Percentiles rank a stretch among this genome's conserved stretches.
These are phyloP conservation scores for Sebastes cheni DNA, from an alignment of 2,797 vertebrate species.

Conservation along the genomic window DNA sequence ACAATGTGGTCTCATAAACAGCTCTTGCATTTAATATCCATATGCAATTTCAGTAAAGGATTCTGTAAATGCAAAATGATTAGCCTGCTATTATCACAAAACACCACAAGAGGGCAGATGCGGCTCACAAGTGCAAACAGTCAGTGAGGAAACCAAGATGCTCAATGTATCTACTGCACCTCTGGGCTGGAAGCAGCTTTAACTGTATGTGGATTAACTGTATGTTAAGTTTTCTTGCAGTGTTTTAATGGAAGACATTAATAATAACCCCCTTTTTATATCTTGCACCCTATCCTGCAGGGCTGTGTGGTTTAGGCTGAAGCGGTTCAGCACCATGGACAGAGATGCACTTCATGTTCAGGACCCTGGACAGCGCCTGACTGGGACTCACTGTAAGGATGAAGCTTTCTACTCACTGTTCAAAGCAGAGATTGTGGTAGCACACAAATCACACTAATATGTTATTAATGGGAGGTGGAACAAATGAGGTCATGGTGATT, in stretches of 20 bases:
- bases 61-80: background rate
- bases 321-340: conserved; percentile 52
- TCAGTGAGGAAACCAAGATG: background rate
- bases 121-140: conserved; percentile 15
- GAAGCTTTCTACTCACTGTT: background rate
- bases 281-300: no score
- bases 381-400: background rate
- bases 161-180: background rate
- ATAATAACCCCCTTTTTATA: accelerated
- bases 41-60: background rate
- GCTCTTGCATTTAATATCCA: background rate
- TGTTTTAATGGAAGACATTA: background rate
- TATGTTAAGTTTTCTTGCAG: background rate
- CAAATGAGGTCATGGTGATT: background rate
- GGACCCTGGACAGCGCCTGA: conserved; percentile 41
- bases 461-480: background rate
- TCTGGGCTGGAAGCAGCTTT: background rate
- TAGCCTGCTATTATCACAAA: background rate
- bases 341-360: conserved; percentile 24
- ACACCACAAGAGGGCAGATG: conserved; percentile 67
- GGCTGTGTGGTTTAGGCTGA: background rate
- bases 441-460: background rate
- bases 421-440: background rate
- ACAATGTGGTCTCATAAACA: background rate
- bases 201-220: background rate